These are phyloP conservation scores for Caenorhabditis wallacei DNA, from an alignment of 2,888 invertebrate genomes.

Conservation along the genomic window DNA sequence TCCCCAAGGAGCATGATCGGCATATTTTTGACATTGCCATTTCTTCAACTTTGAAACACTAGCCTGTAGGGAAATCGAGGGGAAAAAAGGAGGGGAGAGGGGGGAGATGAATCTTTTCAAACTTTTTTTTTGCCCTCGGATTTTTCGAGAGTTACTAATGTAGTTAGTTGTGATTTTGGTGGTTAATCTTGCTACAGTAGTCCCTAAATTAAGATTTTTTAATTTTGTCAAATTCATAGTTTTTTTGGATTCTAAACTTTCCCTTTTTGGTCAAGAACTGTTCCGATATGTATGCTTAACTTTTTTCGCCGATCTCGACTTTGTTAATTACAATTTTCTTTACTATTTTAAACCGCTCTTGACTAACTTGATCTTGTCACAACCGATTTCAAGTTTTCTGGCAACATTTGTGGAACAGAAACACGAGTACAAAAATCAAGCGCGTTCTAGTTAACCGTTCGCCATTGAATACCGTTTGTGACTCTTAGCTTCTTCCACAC, in stretches of 20 bases:
- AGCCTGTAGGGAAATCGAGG: conserved; percentile 39
- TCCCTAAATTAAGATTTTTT: no score
- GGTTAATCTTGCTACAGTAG: no score
- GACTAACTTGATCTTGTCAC: conserved; percentile 15
- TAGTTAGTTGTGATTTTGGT: no score
- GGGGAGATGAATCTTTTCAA: conserved; percentile 5
- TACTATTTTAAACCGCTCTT: background rate
- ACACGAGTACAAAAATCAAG: conserved; percentile 2
- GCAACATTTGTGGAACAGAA: background rate
- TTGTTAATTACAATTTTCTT: conserved; percentile 18
- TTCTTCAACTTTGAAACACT: conserved; percentile 46
- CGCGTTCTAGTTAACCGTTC: conserved; percentile 33
- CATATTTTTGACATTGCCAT: conserved; percentile 45
- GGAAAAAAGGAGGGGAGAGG: background rate
- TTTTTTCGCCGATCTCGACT: background rate
- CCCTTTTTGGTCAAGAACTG: background rate
- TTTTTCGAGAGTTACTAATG: conserved; percentile 7
- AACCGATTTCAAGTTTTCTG: background rate
- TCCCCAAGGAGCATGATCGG: conserved; percentile 40
- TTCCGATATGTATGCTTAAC: background rate
- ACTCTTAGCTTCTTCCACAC: conserved; percentile 11
- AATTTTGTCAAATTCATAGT: no score
- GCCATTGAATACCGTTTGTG: conserved; percentile 2
- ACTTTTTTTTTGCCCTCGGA: conserved; percentile 4
- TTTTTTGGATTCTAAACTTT: no score